A percentile compares a stretch with the other conserved stretches of the same genome.
Evolutionary conservation across 2,888 invertebrate species (phyloP).

Genomic region (Caprella mutica): DNA sequence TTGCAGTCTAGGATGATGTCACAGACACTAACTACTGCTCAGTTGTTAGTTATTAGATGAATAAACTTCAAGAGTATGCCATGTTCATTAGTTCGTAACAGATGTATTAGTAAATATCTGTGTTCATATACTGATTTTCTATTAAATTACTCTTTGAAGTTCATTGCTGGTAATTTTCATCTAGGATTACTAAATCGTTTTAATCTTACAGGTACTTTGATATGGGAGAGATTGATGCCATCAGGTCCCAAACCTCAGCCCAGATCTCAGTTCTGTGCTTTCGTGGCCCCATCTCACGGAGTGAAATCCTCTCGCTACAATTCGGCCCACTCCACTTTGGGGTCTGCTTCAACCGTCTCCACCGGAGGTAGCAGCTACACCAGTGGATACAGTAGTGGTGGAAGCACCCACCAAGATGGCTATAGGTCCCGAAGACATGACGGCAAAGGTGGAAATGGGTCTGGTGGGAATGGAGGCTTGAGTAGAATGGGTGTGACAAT

Average conservation of each 20-base stretch:
- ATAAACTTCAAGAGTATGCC: neutral
- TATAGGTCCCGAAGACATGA: conserved; percentile 38
- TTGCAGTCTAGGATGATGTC: too few relatives aligned
- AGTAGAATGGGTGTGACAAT: neutral
- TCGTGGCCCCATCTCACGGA: conserved; percentile 55
- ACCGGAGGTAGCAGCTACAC: conserved; percentile 36
- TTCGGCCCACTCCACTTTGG: conserved; percentile 10
- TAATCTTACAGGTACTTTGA: conserved; percentile 56
- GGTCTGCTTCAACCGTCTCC: conserved; percentile 51
- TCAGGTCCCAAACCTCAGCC: conserved; percentile 65
- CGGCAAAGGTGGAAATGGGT: conserved; percentile 35
- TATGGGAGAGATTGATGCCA: conserved; percentile 55
- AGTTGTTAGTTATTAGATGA: neutral
- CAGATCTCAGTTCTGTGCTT: conserved; percentile 41
- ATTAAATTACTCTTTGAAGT: neutral
- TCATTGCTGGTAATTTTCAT: neutral
- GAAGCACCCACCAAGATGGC: conserved; percentile 41
- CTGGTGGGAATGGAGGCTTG: neutral
- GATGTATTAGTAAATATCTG: too few relatives aligned
- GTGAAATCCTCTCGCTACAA: conserved; percentile 45
- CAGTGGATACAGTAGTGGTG: conserved; percentile 36
- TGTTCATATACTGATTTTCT: neutral
- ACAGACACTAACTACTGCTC: neutral
- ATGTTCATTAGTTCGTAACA: neutral
- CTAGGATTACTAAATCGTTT: neutral